Evolutionary conservation across 35 echinoderm and acorn worm species (phyloP).

Genomic region (Ptychodera flava): DNA sequence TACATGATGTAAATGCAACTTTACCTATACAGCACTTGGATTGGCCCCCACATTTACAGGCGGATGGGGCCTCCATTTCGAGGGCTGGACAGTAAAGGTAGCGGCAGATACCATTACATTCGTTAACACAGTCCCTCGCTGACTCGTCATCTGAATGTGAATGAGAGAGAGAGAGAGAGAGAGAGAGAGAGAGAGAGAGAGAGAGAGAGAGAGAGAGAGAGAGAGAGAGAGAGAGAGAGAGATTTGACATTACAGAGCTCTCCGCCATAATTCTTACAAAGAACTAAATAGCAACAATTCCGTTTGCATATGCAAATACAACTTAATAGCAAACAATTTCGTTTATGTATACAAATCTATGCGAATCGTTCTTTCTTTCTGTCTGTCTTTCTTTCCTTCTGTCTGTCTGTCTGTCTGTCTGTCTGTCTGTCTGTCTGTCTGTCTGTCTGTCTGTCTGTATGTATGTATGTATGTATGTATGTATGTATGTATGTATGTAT

Average conservation of each 20-base stretch:
- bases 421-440: not conserved
- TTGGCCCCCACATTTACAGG: not conserved
- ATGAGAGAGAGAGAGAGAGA: too few relatives aligned
- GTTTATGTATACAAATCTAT: too few relatives aligned
- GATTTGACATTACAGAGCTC: too few relatives aligned
- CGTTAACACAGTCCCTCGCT: not conserved
- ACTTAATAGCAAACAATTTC: too few relatives aligned
- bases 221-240: too few relatives aligned
- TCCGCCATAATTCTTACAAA: too few relatives aligned
- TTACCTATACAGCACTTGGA: not conserved
- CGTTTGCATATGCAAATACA: too few relatives aligned
- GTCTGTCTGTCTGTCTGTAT: not conserved
- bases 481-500: not conserved
- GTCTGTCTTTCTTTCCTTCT: not conserved
- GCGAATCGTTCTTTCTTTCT: too few relatives aligned
- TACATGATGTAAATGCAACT: too few relatives aligned
- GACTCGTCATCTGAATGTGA: not conserved
- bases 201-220: too few relatives aligned
- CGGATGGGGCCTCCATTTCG: not conserved
- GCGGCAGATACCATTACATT: not conserved
- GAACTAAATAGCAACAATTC: too few relatives aligned
- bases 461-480: not conserved
- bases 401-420: not conserved
- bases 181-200: too few relatives aligned
- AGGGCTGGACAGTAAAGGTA: not conserved